A percentile compares a stretch with the other conserved stretches of the same genome.
phyloP scores from a whole-genome alignment of 2,797 vertebrate genomes.

The Gadopsis bispinosus region DNA sequence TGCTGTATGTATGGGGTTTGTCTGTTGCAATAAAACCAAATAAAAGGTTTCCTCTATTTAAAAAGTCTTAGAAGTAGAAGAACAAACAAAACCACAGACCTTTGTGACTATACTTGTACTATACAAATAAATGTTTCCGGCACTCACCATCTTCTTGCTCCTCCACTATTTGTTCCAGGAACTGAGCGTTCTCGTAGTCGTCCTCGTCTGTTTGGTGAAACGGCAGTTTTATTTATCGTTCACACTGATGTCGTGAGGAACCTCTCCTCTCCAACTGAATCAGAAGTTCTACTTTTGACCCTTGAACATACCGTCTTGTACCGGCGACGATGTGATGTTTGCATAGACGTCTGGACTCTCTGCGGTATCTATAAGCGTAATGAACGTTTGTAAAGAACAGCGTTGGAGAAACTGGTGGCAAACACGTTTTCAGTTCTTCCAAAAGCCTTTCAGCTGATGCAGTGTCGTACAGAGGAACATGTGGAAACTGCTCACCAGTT shows the following conservation, averaged over 20 bases:
- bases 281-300: no score
- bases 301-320: conserved; percentile 37
- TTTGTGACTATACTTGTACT: not conserved
- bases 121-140: not conserved
- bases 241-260: no score
- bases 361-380: conserved; percentile 11
- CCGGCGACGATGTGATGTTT: conserved; percentile 39
- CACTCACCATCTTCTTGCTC: conserved; percentile 30
- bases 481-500: conserved; percentile 19
- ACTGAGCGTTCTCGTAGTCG: conserved; percentile 73
- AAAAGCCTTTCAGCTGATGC: not conserved
- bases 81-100: not conserved
- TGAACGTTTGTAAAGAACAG: not conserved
- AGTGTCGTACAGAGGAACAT: not conserved
- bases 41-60: no score
- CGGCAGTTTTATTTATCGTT: not conserved
- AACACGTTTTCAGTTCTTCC: not conserved
- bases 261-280: not conserved
- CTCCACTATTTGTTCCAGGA: conserved; percentile 14
- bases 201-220: conserved; percentile 57
- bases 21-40: no score
- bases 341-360: conserved; percentile 40
- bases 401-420: not conserved
- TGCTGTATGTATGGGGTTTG: no score
- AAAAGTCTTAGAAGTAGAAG: not conserved